These are phyloP conservation scores for Autographa gamma DNA, from an alignment of 2,888 invertebrate genomes.

Conservation along the genomic window DNA sequence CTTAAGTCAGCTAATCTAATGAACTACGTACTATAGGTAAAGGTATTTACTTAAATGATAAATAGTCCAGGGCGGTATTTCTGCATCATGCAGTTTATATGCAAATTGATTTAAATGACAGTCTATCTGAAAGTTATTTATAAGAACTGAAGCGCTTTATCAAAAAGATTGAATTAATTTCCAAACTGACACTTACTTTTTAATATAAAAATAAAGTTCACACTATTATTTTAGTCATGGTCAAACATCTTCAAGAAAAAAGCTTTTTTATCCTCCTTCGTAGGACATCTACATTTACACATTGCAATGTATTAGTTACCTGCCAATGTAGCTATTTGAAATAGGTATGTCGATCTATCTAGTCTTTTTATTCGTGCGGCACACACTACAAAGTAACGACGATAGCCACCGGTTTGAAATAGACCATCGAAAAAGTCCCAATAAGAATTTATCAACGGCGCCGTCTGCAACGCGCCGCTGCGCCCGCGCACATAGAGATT, in stretches of 20 bases:
- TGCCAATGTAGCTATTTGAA: background rate
- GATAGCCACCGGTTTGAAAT: conserved; percentile 70
- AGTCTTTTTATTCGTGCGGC: conserved; percentile 5
- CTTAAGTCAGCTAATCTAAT: conserved; percentile 61
- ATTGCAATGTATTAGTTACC: background rate
- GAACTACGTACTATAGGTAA: conserved; percentile 56
- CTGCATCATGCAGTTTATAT: conserved; percentile 31
- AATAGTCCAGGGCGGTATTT: conserved; percentile 54
- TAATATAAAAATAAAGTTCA: background rate
- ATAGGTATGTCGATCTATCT: background rate
- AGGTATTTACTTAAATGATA: conserved; percentile 58
- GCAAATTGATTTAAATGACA: conserved; percentile 53
- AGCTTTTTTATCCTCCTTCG: background rate
- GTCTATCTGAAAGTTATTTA: conserved; percentile 38
- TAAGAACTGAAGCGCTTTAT: background rate
- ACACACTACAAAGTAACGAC: conserved; percentile 37
- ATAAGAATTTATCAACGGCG: conserved; percentile 83
- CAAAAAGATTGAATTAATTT: conserved; percentile 21
- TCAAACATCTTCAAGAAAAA: background rate
- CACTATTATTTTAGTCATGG: background rate
- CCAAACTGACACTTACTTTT: background rate
- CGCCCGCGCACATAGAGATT: conserved; percentile 75
- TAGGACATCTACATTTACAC: no score
- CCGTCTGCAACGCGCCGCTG: conserved; percentile 71
- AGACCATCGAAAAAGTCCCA: conserved; percentile 78